Base-by-base conservation (phyloP, 2,797 vertebrate species). In the Crocidura indochinensis region DNA sequence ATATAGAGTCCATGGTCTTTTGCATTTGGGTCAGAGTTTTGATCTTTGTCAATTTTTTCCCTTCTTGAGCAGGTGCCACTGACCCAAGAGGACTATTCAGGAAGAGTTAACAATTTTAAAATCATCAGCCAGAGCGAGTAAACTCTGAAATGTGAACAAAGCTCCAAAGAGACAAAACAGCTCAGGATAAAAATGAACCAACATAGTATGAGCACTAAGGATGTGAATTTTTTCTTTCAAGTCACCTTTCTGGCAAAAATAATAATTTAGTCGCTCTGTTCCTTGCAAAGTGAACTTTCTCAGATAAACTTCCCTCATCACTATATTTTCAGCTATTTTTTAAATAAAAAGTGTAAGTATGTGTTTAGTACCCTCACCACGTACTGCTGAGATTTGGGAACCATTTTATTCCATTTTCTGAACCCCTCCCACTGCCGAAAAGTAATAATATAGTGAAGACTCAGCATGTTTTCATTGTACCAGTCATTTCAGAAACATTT, bases 401-500 rank as follows among this genome's bases (percentile, higher is more conserved):
- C 56, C 15, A 29, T 96, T 94, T 95, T 72, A 65, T 78, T 92
- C 94, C 91, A 64, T 90, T 96, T 91, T 65, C 74, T 81, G 76
- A 90, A 85, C 91, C 91, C 92, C 74, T 93, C 93, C 90, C 46
- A 0, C 87, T 92, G 53, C 91, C 0, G 1, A 71, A 94, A 96
- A 86, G 84, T 86, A 96, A 94, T 60, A 94, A 94, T 65, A 76
- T 1, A 69, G 53, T 20, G 68, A 67, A 47, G 76, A 44, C 38
- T 85, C 92, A 92, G 95, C 88, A 14, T 68, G 92, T 67, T 11
- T 71, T 78, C 81, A 27, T 93, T 87, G 90, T 64, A 95, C 85
- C 62, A 88, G 75, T 92, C 93, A 89, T 22, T 96, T 95, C 88
- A 77, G 92, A 78, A 96, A 91, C 72, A 68, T 75, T 94, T 95